Evolutionary conservation across 2,113 vertebrate species (phyloP).

Genomic region (Gavia stellata): DNA sequence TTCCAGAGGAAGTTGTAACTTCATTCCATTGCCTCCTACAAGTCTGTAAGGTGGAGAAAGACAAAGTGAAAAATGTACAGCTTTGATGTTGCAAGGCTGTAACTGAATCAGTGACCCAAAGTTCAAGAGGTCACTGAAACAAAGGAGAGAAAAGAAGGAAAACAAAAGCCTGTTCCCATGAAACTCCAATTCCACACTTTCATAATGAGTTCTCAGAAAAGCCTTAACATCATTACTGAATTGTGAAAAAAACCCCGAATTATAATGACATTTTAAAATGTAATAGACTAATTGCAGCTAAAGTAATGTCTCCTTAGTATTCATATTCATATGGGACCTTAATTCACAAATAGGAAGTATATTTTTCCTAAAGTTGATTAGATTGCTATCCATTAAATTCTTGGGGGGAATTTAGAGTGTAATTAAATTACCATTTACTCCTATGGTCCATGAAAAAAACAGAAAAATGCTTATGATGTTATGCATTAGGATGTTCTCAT

Average conservation of each 20-base stretch:
- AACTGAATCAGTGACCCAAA: constrained; percentile 54
- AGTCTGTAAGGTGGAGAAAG: not conserved
- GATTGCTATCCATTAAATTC: not conserved
- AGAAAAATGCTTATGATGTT: not conserved
- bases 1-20: not conserved
- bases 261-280: not conserved
- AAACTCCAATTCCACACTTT: constrained; percentile 42
- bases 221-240: constrained; percentile 25
- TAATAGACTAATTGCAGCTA: not conserved
- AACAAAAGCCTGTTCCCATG: constrained; percentile 49
- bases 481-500: not conserved
- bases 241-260: not conserved
- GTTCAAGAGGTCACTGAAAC: constrained; percentile 54
- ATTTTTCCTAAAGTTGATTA: not conserved
- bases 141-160: constrained; percentile 26
- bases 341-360: not conserved
- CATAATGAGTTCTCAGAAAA: constrained; percentile 50
- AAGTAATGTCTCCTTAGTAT: not conserved
- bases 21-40: not conserved
- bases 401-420: not conserved
- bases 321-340: not conserved
- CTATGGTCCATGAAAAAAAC: not conserved
- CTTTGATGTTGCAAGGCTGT: constrained; percentile 45
- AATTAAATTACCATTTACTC: not conserved
- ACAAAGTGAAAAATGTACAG: not conserved